phyloP scores from a whole-genome alignment of 1,140 invertebrate genomes.

The Drosophila tropicalis region DNA sequence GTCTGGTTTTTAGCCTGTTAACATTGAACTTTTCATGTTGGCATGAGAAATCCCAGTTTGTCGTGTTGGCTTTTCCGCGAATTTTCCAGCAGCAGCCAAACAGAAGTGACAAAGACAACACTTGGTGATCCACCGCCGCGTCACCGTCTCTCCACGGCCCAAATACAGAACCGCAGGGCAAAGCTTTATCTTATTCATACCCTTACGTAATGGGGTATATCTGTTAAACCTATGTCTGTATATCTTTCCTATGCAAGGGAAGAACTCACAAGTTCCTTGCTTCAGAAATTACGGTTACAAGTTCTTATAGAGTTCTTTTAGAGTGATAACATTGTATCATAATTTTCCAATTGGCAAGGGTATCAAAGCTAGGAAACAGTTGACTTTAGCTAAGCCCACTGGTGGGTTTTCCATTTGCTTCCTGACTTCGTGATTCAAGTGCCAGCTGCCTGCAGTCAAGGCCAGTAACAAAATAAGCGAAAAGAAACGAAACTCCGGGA shows the following conservation, averaged over 20 bases:
- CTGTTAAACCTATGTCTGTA: neutral
- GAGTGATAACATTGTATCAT: no score
- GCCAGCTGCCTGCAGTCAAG: constrained; percentile 62
- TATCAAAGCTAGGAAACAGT: neutral
- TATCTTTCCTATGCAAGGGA: neutral
- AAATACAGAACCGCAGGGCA: constrained; percentile 3
- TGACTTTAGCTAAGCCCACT: neutral
- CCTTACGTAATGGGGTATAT: neutral
- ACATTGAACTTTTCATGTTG: constrained; percentile 73
- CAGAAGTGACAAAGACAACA: constrained; percentile 46
- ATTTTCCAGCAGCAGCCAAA: constrained; percentile 20
- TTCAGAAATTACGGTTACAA: no score
- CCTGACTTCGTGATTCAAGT: constrained; percentile 62
- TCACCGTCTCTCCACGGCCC: neutral
- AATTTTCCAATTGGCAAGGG: neutral
- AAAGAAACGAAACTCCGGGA: constrained; percentile 16
- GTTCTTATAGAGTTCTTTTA: no score
- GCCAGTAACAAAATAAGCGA: constrained; percentile 52
- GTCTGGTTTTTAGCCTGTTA: constrained; percentile 52
- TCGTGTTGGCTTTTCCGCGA: constrained; percentile 6
- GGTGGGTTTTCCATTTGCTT: constrained; percentile 1
- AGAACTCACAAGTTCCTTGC: neutral
- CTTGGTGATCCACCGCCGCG: constrained; percentile 15
- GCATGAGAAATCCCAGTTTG: constrained; percentile 25
- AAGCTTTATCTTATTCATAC: neutral